Percentiles rank a stretch among this genome's conserved stretches.
These are phyloP conservation scores for Daubentonia madagascariensis DNA, from an alignment of 2,113 vertebrate genomes.

Conservation along the genomic window DNA sequence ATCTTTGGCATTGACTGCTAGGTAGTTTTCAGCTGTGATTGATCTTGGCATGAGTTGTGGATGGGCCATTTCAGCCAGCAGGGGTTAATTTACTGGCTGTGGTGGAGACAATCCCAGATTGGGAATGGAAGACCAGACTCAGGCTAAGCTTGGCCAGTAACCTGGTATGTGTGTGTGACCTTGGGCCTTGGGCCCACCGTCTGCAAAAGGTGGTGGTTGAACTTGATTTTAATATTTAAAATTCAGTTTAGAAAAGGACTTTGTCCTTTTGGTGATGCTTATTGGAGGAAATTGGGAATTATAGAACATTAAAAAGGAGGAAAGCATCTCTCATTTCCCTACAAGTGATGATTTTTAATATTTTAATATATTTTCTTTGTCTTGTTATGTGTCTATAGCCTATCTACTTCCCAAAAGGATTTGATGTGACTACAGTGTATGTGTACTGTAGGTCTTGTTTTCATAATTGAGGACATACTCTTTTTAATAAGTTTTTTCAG, in stretches of 20 bases:
- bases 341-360: neutral
- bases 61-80: neutral
- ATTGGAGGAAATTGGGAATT: neutral
- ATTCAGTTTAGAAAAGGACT: neutral
- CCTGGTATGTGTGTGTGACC: neutral
- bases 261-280: neutral
- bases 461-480: neutral
- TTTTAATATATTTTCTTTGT: neutral
- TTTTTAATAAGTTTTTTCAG: neutral
- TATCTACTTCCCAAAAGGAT: neutral
- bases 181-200: neutral
- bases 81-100: neutral
- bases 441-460: neutral
- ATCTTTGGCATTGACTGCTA: neutral
- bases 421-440: neutral
- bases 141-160: neutral
- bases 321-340: neutral
- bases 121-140: neutral
- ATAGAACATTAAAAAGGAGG: neutral
- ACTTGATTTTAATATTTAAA: conserved; percentile 13
- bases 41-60: neutral
- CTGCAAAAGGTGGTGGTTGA: neutral
- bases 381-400: neutral
- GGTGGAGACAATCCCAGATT: neutral
- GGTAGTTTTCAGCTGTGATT: neutral